Evolutionary conservation across 1,140 invertebrate genomes (phyloP), one percentile per base, ranked within the genome.

Genomic region (Agrilus planipennis): DNA sequence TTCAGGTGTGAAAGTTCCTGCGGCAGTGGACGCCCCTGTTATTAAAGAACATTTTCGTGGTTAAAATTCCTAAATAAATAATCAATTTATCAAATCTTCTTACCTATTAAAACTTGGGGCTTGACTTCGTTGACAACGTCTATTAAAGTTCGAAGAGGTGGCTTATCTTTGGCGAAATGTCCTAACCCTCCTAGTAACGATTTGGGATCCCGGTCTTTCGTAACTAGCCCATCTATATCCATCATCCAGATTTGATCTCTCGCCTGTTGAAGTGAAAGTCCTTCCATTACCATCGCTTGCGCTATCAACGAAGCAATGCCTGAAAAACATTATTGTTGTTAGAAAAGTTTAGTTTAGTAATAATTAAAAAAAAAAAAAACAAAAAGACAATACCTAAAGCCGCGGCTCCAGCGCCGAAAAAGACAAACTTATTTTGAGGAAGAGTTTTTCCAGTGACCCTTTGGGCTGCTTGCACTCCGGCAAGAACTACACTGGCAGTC

Each of bases 321-420:
- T 14, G 21, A 14, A 4, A 2, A 34, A n/a, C 29, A 28, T 1
- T 28, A 16, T 34, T 2, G 12, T 34, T 34, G 31, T 1, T 18
- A 11, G 10, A 12, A 34, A 34, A 34, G 2, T 12, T 34, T 12
- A 15, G 15, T 19, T 21, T 36, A 95, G n/a, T n/a, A n/a, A n/a
- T n/a, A 67, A 63, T 85, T 78, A 2, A 89, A 80, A 54, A 91
- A 92, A n/a, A n/a, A n/a, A n/a, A n/a, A n/a, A n/a, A n/a, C n/a
- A n/a, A n/a, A n/a, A n/a, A n/a, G n/a, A n/a, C n/a, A n/a, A n/a
- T n/a, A 46, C 89, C 90, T 45, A 90, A 76, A 3, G 88, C 83
- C 17, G 89, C 88, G 65, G 88, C 88, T 39, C 92, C 92, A 47
- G 92, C 92, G 15, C 92, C 92, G 17, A 90, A 73, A 61, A 96